phyloP scores from a whole-genome alignment of 53 echinoderm and acorn worm genomes.

The Actinopyga echinites region DNA sequence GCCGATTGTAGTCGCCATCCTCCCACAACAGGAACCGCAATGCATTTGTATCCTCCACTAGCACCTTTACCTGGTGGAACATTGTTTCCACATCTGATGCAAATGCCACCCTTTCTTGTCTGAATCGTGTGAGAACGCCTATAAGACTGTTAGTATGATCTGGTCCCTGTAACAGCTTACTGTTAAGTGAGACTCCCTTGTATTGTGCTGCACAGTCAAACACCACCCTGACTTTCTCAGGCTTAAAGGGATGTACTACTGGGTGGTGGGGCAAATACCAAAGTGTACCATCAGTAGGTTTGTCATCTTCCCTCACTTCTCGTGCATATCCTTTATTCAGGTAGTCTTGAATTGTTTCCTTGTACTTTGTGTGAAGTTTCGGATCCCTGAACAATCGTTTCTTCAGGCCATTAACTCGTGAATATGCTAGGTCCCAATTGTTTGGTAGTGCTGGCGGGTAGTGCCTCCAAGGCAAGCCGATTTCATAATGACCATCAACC shows the following conservation, averaged over 20 bases:
- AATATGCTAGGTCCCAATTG: conserved; percentile 33
- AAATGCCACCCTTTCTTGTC: conserved; percentile 54
- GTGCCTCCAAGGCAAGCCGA: conserved; percentile 51
- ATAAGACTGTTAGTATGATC: conserved; percentile 56
- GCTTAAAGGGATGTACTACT: conserved; percentile 53
- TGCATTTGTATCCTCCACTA: no score
- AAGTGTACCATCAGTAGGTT: background rate
- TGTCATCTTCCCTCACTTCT: background rate
- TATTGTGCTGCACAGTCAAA: conserved; percentile 52
- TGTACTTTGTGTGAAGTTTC: conserved; percentile 37
- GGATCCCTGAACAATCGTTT: conserved; percentile 43
- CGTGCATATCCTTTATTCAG: conserved; percentile 57
- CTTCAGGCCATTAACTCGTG: conserved; percentile 40
- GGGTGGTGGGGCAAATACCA: conserved; percentile 72
- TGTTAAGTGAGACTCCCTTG: conserved; percentile 57
- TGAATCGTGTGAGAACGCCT: conserved; percentile 55
- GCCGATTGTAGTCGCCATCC: background rate
- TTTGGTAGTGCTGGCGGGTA: conserved; percentile 28
- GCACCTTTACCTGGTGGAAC: conserved; percentile 65
- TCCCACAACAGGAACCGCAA: no score
- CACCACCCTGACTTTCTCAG: conserved; percentile 27
- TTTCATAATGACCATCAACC: conserved; percentile 56
- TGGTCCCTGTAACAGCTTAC: conserved; percentile 52
- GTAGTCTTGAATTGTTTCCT: conserved; percentile 44
- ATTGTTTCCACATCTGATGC: conserved; percentile 64